Evolutionary conservation across 2,113 vertebrate species (phyloP).

Genomic region (Thunnus thynnus): DNA sequence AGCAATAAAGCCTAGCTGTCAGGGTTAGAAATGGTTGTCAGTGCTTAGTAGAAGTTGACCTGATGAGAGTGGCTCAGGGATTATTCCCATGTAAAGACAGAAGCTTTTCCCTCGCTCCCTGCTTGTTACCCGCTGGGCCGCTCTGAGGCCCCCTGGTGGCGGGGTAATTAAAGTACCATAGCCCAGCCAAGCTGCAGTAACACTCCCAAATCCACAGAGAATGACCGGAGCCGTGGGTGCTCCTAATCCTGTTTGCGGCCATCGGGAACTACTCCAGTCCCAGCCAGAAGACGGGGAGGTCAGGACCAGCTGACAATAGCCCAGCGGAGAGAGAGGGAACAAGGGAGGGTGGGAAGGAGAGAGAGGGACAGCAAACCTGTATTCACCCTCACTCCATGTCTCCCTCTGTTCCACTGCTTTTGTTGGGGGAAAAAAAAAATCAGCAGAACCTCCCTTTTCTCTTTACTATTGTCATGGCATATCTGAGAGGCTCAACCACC

Average conservation of each 20-base stretch:
- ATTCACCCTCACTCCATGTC: constrained; percentile 72
- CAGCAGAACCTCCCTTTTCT: constrained; percentile 46
- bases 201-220: constrained; percentile 82
- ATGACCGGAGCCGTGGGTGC: constrained; percentile 79
- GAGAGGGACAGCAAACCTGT: constrained; percentile 56
- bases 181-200: constrained; percentile 82
- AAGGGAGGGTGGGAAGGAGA: constrained; percentile 63
- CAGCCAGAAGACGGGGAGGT: constrained; percentile 80
- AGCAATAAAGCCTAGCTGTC: not conserved
- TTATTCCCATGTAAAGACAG: constrained; percentile 80
- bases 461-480: constrained; percentile 45
- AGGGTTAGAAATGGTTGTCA: constrained; percentile 53
- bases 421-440: constrained; percentile 56
- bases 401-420: constrained; percentile 67
- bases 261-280: constrained; percentile 73
- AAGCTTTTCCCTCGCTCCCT: constrained; percentile 53
- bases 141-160: constrained; percentile 84
- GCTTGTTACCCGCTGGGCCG: constrained; percentile 68
- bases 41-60: constrained; percentile 62
- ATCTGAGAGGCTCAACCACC: constrained; percentile 34
- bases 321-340: constrained; percentile 57
- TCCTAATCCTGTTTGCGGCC: constrained; percentile 87
- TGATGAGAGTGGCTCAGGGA: constrained; percentile 58
- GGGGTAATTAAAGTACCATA: constrained; percentile 86
- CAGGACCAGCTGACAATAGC: constrained; percentile 75